Conservation (phyloP, 2,797 vertebrate species). For the Hemitrygon akajei region DNA sequence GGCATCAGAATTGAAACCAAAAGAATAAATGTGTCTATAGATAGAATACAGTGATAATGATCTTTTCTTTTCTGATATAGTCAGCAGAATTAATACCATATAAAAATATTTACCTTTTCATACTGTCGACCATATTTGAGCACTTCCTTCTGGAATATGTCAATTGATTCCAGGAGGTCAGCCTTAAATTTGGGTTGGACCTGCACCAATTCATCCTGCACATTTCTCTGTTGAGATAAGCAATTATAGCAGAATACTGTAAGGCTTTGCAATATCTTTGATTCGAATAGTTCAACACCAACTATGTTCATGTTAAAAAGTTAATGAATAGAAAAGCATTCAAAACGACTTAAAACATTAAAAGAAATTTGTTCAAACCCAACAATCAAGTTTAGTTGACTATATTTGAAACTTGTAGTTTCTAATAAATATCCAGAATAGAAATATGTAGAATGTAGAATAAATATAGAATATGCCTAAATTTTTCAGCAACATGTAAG, state of each 20-base stretch:
- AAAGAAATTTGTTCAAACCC: not conserved
- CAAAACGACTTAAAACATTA: not conserved
- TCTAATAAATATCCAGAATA: not conserved
- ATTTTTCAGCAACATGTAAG: too few relatives aligned
- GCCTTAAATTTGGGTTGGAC: conserved; percentile 68
- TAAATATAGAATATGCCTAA: too few relatives aligned
- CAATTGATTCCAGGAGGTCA: conserved; percentile 58
- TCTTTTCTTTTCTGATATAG: not conserved
- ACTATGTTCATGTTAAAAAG: not conserved
- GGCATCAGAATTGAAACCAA: not conserved
- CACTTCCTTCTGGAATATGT: conserved; percentile 60
- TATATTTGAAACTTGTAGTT: not conserved
- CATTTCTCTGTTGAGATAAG: conserved; percentile 50
- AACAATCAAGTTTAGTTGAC: not conserved
- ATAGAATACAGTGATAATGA: not conserved
- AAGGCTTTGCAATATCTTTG: not conserved
- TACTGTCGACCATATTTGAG: conserved; percentile 57
- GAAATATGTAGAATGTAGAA: too few relatives aligned
- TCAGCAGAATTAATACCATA: not conserved
- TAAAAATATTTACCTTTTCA: conserved; percentile 55
- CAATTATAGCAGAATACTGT: not conserved
- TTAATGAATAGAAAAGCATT: not conserved
- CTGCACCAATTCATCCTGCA: conserved; percentile 66
- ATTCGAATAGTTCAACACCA: not conserved
- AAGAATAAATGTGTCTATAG: not conserved